phyloP scores from a whole-genome alignment of 2,888 invertebrate genomes.

The Tuta absoluta region DNA sequence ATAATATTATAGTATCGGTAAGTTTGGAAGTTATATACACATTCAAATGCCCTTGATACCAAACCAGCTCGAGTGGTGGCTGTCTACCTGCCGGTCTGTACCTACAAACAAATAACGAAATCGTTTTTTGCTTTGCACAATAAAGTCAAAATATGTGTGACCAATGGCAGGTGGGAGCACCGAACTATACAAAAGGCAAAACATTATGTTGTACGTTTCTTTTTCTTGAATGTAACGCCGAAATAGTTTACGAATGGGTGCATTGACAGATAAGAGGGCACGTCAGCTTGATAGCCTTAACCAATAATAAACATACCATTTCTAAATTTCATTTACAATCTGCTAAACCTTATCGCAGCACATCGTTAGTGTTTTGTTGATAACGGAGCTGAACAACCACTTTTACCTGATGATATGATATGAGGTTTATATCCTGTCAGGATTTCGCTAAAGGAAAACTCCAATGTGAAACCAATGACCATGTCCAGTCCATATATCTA shows the following conservation, averaged over 20 bases:
- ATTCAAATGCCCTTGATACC: slow-evolving; percentile 22
- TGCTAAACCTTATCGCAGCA: slow-evolving; percentile 35
- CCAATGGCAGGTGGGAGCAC: slow-evolving; percentile 18
- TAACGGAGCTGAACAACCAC: neutral
- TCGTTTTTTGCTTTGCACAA: slow-evolving; percentile 27
- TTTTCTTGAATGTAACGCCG: slow-evolving; percentile 16
- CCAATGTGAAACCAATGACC: too few species aligned
- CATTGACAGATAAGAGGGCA: slow-evolving; percentile 65
- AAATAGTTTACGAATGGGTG: slow-evolving; percentile 43
- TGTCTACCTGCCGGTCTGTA: slow-evolving; percentile 17
- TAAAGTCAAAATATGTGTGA: slow-evolving; percentile 19
- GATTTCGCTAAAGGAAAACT: too few species aligned
- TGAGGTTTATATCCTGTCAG: too few species aligned
- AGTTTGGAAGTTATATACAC: neutral
- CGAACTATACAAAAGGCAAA: slow-evolving; percentile 2
- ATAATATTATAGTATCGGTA: neutral
- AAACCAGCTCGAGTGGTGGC: slow-evolving; percentile 12
- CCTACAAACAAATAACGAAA: slow-evolving; percentile 1
- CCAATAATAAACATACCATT: slow-evolving; percentile 36
- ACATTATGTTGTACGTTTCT: neutral
- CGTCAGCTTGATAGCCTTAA: slow-evolving; percentile 38
- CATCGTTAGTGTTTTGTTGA: slow-evolving; percentile 17
- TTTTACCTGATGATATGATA: too few species aligned
- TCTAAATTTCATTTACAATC: slow-evolving; percentile 37
- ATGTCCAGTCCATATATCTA: too few species aligned